Conservation (phyloP, 2,888 invertebrate genomes). For the Zhengitettix transpicula region DNA sequence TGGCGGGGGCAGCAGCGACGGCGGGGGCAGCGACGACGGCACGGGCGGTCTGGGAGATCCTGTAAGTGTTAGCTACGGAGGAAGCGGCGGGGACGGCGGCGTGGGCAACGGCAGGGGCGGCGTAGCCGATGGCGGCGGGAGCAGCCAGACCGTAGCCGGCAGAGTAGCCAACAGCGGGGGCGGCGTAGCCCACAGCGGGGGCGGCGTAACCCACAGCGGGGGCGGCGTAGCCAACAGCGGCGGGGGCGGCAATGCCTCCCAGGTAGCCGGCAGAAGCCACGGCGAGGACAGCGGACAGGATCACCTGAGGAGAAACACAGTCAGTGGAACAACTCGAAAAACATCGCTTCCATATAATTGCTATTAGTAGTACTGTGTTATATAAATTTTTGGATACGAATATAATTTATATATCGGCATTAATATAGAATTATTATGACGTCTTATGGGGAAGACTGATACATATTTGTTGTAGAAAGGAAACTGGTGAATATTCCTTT, state of each 20-base stretch:
- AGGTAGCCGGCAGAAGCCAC: no score
- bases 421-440: no score
- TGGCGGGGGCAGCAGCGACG: slow-evolving; percentile 5
- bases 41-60: neutral
- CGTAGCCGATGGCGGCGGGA: neutral
- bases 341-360: no score
- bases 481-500: no score
- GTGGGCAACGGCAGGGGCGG: neutral
- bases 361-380: no score
- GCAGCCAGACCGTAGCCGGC: neutral
- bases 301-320: no score
- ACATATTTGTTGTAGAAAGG: no score
- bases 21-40: slow-evolving; percentile 1
- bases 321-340: no score
- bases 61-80: neutral
- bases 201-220: slow-evolving; percentile 15
- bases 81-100: neutral
- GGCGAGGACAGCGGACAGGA: no score
- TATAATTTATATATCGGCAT: no score
- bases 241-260: neutral
- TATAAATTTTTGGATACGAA: no score
- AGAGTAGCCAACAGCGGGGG: neutral
- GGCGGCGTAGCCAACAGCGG: slow-evolving; percentile 2
- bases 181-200: slow-evolving; percentile 19
- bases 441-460: no score